Base-by-base conservation (phyloP, 1,140 invertebrate genomes). In the Ditylenchus dipsaci region DNA sequence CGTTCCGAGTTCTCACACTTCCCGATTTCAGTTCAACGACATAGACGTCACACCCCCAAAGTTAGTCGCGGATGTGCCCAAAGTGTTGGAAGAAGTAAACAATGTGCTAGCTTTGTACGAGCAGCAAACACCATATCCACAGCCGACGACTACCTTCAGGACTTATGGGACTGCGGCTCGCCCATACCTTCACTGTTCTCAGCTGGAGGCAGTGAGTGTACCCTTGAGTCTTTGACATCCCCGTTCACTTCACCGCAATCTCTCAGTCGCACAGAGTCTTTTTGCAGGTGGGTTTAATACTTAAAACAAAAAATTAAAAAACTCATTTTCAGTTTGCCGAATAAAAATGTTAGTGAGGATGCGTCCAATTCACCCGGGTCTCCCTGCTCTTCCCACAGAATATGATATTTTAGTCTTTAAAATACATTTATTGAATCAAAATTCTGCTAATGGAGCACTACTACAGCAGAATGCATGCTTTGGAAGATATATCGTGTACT, bases 41-140 rank as follows among this genome's bases (percentile, higher is more conserved):
- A 47, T 74, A 19, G 59, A 74, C 30, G 62, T 74, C 13, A 45
- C 57, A 19, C 64, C 68, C 0, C 73, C 73, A 0, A 66, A 66
- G 29, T 42, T 38, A 7, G 68, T 63, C n/a, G 42, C 42, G 0
- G 73, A 74, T 26, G 73, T 74, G 17, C 56, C 26, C 0, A 45
- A 38, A 0, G 58, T 65, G 8, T 33, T 71, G 29, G 45, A 58
- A 45, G 62, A 64, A 43, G 68, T 73, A 21, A 27, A 67, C n/a
- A 21, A 21, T 33, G 65, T 42, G 1, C 38, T 67, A n/a, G 33
- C 19, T 15, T 67, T 67, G n/a, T 67, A 38, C 19, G 65, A 67
- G 30, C 27, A 67, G 17, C 65, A 67, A 61, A 67, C 65, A 15
- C 26, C 17, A 33, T 64, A 1, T 21, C 42, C 19, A 23, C 63